Conservation (phyloP, 35 echinoderm and acorn worm species). For the Apostichopus californicus region DNA sequence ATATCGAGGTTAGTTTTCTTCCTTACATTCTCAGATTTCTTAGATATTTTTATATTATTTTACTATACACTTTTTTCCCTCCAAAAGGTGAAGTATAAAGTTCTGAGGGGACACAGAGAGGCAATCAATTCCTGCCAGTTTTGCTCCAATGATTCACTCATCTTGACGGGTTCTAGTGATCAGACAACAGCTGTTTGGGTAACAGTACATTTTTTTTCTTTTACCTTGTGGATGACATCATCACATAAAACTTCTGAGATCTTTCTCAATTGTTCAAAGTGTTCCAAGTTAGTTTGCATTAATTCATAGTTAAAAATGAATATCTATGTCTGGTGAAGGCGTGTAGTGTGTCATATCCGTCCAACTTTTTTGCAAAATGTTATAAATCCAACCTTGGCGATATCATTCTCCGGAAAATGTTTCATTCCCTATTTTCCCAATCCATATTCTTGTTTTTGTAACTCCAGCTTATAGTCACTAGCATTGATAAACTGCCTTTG, state of each 20-base stretch:
- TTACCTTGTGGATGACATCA: not conserved
- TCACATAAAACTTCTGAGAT: not conserved
- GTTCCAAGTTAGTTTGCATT: too few species aligned
- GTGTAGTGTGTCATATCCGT: too few species aligned
- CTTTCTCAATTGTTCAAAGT: not conserved
- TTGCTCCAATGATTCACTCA: slow-evolving; percentile 76
- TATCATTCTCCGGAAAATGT: too few species aligned
- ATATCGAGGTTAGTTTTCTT: too few species aligned
- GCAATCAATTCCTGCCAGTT: slow-evolving; percentile 88
- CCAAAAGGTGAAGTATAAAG: slow-evolving; percentile 87
- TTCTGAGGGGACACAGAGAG: slow-evolving; percentile 81
- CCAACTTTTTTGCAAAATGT: too few species aligned
- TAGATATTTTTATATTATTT: too few species aligned
- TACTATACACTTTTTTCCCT: not conserved
- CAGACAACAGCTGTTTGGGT: slow-evolving; percentile 92
- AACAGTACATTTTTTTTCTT: not conserved
- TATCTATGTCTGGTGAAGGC: too few species aligned
- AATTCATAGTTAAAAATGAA: not conserved
- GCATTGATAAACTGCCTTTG: not conserved
- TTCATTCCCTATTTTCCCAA: too few species aligned
- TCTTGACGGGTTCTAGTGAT: slow-evolving; percentile 83
- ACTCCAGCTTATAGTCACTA: too few species aligned
- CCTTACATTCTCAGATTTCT: too few species aligned
- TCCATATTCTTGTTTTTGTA: too few species aligned
- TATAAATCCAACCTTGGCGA: too few species aligned